These are phyloP conservation scores for Hermaeophaga mercurialis DNA, from an alignment of 2,888 invertebrate genomes.

Conservation along the genomic window DNA sequence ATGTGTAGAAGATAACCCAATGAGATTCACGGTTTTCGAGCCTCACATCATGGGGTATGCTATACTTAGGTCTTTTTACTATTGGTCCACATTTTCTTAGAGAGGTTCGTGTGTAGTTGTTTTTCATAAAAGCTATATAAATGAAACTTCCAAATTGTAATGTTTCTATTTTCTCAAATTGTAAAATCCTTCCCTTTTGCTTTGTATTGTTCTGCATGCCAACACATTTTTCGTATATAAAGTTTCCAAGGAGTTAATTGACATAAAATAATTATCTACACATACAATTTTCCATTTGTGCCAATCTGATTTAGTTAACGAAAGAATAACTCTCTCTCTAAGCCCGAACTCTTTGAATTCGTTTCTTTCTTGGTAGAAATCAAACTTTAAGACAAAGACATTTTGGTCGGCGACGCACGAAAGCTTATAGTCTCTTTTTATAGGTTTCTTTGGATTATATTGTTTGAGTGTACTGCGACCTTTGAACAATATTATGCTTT, in stretches of 20 bases:
- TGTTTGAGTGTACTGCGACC: slow-evolving; percentile 30
- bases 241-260: slow-evolving; percentile 19
- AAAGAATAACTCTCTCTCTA: slow-evolving; percentile 39
- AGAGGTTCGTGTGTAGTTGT: not conserved
- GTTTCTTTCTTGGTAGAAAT: slow-evolving; percentile 40
- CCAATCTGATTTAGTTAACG: slow-evolving; percentile 36
- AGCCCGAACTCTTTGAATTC: too few relatives aligned
- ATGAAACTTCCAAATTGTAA: slow-evolving; percentile 21
- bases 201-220: slow-evolving; percentile 19
- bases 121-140: slow-evolving; percentile 21
- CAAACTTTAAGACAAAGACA: slow-evolving; percentile 35
- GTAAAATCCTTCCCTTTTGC: slow-evolving; percentile 21
- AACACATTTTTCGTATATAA: slow-evolving; percentile 22
- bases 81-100: slow-evolving; percentile 13
- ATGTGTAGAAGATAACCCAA: slow-evolving; percentile 17
- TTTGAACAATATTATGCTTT: slow-evolving; percentile 36
- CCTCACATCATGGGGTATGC: slow-evolving; percentile 13
- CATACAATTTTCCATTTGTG: too few relatives aligned
- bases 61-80: not conserved
- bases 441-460: slow-evolving; percentile 41
- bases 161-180: slow-evolving; percentile 18
- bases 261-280: slow-evolving; percentile 25
- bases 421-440: slow-evolving; percentile 39
- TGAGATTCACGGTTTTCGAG: slow-evolving; percentile 23
- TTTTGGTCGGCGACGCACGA: slow-evolving; percentile 35